These are phyloP conservation scores for Siphamia tubifer DNA, from an alignment of 2,113 vertebrate genomes.

Conservation along the genomic window DNA sequence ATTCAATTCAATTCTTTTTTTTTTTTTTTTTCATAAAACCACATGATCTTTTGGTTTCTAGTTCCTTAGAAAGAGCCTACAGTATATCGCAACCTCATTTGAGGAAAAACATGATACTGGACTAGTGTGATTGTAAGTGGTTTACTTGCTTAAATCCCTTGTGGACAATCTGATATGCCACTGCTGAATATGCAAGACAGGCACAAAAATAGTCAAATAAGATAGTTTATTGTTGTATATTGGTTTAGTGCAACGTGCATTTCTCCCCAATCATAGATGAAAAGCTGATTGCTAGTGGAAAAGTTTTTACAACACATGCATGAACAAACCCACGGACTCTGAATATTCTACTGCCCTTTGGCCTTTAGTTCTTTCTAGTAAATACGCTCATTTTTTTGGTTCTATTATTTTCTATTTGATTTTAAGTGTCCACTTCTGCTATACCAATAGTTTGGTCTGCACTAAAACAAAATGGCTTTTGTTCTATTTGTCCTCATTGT, in stretches of 20 bases:
- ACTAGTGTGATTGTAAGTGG: background rate
- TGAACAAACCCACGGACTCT: background rate
- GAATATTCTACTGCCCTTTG: background rate
- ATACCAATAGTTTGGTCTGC: too few species aligned
- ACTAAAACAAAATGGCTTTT: too few species aligned
- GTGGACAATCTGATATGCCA: constrained; percentile 15
- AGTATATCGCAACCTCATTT: background rate
- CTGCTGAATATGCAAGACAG: constrained; percentile 18
- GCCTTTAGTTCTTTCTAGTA: constrained; percentile 5
- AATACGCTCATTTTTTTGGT: too few species aligned
- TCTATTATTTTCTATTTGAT: too few species aligned
- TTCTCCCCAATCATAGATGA: constrained; percentile 15
- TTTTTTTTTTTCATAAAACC: background rate
- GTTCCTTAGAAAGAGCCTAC: constrained; percentile 4
- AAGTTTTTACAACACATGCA: background rate
- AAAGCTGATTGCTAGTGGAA: constrained; percentile 28
- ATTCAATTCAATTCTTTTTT: too few species aligned
- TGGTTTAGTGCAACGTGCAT: background rate
- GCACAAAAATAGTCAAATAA: constrained; percentile 8
- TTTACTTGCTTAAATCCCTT: background rate
- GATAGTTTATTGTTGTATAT: constrained; percentile 16
- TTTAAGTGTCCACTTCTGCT: too few species aligned
- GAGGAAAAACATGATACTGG: constrained; percentile 4
- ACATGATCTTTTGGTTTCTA: background rate
- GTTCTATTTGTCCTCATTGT: too few species aligned